Base-by-base conservation (phyloP, 2,888 invertebrate genomes). In the Pelosia muscerda region DNA sequence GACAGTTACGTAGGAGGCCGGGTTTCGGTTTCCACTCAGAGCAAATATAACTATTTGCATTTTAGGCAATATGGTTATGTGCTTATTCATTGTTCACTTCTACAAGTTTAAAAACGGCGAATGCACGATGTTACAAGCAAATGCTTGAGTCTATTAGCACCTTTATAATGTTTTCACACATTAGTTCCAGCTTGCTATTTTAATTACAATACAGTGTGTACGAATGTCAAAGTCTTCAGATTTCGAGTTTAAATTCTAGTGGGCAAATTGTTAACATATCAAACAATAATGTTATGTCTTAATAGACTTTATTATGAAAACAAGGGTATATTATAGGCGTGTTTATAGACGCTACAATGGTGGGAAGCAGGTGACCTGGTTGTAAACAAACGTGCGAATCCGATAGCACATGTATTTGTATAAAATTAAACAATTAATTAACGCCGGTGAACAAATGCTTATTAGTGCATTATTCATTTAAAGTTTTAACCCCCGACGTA, bases 301-400 rank as follows among this genome's bases (percentile, higher is more conserved):
- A 58, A 69, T 42, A 65, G 8, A 57, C 25, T 38, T 25, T 71
- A 63, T 71, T 71, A 68, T 68, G 71, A 71, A 64, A 69, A 68
- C 68, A 69, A 25, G 62, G 66, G 66, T 63, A 63, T 69, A 66
- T 63, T 61, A 70, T 63, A 66, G 28, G 15, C 55, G 59, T 66
- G 49, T 26, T 72, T 70, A 61, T 72, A 68, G 72, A 74, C 68
- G 22, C 64, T 72, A 90, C 90, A 90, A 89, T 88, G 77, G 76
- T 91, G 92, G 63, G 92, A 92, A 92, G 73, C 83, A 70, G 91
- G 91, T 89, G 85, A 90, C 87, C 88, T 76, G 79, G 81, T 82
- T 86, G 82, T 71, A 74, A 74, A 72, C 74, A 75, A 67, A 56
- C 81, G 83, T 85, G 85, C 69, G 85, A 86, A 80, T 74, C 68